A percentile compares a stretch with the other conserved stretches of the same genome.
phyloP scores from a whole-genome alignment of 2,113 vertebrate genomes.

The Gnathonemus echidnorhynchus region DNA sequence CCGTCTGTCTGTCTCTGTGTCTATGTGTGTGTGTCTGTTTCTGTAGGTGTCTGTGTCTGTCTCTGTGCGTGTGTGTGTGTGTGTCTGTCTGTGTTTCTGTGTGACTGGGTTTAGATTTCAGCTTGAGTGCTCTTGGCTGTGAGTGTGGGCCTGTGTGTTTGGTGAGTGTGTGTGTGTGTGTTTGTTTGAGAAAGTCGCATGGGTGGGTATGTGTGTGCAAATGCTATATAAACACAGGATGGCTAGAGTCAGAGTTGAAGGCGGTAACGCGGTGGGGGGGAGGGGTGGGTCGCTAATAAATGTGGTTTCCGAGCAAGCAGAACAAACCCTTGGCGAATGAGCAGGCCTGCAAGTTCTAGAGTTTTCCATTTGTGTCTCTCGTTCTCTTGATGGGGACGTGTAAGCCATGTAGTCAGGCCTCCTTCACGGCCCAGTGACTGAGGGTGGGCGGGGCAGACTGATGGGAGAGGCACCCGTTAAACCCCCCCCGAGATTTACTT shows the following conservation, averaged over 20 bases:
- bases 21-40: too few species aligned
- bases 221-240: background rate
- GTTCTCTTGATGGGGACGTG: background rate
- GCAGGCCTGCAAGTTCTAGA: constrained; percentile 37
- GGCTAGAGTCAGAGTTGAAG: background rate
- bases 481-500: background rate
- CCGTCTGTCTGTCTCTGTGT: background rate
- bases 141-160: background rate
- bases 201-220: background rate
- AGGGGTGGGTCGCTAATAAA: constrained; percentile 38
- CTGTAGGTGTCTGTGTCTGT: too few species aligned
- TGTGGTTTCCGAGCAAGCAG: constrained; percentile 18
- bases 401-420: background rate
- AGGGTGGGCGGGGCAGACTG: background rate
- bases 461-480: constrained; percentile 3
- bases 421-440: background rate
- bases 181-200: background rate
- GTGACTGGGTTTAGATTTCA: background rate
- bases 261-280: background rate
- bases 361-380: constrained; percentile 35
- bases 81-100: background rate
- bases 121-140: background rate
- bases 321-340: constrained; percentile 31
- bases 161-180: background rate
- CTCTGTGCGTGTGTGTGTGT: background rate